phyloP scores from a whole-genome alignment of 2,888 invertebrate genomes.

The Tuberolachnus salignus region DNA sequence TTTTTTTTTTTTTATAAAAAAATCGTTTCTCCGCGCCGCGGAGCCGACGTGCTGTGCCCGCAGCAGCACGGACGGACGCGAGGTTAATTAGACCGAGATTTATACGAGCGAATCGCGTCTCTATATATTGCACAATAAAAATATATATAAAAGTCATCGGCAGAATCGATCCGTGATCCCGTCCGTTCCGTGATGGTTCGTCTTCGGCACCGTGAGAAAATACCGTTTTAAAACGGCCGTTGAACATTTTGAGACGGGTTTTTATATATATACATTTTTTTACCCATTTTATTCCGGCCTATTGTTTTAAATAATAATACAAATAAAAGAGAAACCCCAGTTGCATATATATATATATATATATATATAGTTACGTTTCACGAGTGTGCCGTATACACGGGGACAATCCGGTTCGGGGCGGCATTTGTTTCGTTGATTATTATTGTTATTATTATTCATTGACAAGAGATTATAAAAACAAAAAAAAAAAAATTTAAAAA shows the following conservation, averaged over 20 bases:
- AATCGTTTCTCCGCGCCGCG: too few relatives aligned
- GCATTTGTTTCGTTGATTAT: too few relatives aligned
- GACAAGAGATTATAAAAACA: conserved; percentile 44
- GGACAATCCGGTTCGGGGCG: conserved; percentile 49
- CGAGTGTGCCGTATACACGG: not conserved
- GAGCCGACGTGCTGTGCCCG: not conserved
- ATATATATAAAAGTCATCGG: conserved; percentile 4
- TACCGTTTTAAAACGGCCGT: conserved; percentile 41
- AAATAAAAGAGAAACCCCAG: conserved; percentile 25
- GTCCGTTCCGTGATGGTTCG: not conserved
- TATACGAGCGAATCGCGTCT: not conserved
- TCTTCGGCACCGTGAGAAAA: conserved; percentile 49
- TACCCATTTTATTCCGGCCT: conserved; percentile 4
- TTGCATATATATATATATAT: not conserved
- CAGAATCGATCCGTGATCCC: conserved; percentile 20
- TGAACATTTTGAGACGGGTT: conserved; percentile 3
- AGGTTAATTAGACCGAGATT: conserved; percentile 42
- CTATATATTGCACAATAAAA: too few relatives aligned
- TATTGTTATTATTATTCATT: conserved; percentile 29
- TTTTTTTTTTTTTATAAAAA: not conserved
- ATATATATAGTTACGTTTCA: not conserved
- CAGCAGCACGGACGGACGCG: conserved; percentile 6
- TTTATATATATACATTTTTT: too few relatives aligned
- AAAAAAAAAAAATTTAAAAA: conserved; percentile 27
- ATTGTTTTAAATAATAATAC: conserved; percentile 42